Evolutionary conservation across 2,113 vertebrate species (phyloP).

Genomic region (Pipra filicauda): DNA sequence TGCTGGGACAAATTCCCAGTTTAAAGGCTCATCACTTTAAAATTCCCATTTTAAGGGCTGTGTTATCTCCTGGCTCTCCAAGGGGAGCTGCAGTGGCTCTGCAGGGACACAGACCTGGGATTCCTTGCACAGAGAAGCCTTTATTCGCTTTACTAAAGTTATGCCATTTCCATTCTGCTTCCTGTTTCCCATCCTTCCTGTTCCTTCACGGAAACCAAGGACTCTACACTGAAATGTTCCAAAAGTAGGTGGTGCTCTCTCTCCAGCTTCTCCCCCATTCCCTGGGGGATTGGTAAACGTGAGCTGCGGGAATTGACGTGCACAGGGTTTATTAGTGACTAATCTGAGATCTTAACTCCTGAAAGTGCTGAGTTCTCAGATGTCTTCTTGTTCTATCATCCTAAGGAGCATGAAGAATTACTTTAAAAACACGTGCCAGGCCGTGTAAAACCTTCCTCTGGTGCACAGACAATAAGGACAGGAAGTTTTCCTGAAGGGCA

Average conservation of each 20-base stretch:
- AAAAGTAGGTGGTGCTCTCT: neutral
- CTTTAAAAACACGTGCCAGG: neutral
- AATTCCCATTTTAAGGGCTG: neutral
- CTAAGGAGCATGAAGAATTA: neutral
- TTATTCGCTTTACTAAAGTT: neutral
- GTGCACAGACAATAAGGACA: neutral
- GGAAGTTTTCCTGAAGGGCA: neutral
- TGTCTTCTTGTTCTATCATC: neutral
- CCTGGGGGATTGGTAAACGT: neutral
- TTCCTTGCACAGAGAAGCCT: neutral
- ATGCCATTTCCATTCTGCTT: neutral
- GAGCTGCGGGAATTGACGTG: neutral
- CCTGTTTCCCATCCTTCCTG: neutral
- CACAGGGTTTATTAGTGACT: neutral
- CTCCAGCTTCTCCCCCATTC: neutral
- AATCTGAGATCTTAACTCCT: neutral
- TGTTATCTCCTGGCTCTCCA: neutral
- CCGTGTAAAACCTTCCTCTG: neutral
- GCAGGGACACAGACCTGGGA: neutral
- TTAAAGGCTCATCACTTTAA: neutral
- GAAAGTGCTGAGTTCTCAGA: neutral
- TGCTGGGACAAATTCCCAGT: neutral
- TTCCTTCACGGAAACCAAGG: neutral
- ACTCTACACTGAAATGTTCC: neutral
- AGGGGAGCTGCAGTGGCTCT: neutral